A percentile compares a stretch with the other conserved stretches of the same genome.
Evolutionary conservation across 2,113 vertebrate genomes (phyloP).

Genomic region (Salvator merianae): DNA sequence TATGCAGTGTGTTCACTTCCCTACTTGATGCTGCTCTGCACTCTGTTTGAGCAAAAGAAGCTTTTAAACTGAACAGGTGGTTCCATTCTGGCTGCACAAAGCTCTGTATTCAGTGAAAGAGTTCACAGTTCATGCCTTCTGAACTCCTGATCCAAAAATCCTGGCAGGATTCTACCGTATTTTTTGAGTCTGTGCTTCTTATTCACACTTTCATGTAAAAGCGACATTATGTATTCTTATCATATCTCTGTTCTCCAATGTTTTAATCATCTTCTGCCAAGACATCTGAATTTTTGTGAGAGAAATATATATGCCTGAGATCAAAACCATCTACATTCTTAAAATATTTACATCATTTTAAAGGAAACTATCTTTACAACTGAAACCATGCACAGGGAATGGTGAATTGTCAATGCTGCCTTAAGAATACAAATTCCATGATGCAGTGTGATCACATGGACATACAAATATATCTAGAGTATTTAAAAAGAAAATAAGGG

Average conservation of each 20-base stretch:
- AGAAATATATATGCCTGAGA: slow-evolving; percentile 2
- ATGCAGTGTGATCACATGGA: background rate
- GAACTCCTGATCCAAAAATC: background rate
- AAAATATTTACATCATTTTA: background rate
- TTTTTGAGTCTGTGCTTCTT: background rate
- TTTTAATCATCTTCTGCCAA: slow-evolving; percentile 18
- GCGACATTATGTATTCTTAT: slow-evolving; percentile 3
- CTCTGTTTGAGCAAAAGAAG: too few relatives aligned
- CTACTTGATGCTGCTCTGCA: too few relatives aligned
- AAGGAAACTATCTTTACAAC: background rate
- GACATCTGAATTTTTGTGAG: slow-evolving; percentile 14
- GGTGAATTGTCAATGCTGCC: background rate
- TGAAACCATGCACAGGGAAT: background rate
- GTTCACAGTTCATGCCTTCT: background rate
- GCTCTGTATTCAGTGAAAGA: background rate
- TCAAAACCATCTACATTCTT: background rate
- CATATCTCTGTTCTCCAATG: slow-evolving; percentile 3
- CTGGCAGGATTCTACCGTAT: background rate
- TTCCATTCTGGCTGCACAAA: background rate
- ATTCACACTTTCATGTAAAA: slow-evolving; percentile 5
- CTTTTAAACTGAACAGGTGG: background rate
- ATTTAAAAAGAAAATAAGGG: too few relatives aligned
- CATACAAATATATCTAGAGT: background rate
- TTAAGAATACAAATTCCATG: background rate
- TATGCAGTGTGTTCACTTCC: too few relatives aligned